phyloP scores from a whole-genome alignment of 2,113 vertebrate species.

The Cephalopholis sonnerati region DNA sequence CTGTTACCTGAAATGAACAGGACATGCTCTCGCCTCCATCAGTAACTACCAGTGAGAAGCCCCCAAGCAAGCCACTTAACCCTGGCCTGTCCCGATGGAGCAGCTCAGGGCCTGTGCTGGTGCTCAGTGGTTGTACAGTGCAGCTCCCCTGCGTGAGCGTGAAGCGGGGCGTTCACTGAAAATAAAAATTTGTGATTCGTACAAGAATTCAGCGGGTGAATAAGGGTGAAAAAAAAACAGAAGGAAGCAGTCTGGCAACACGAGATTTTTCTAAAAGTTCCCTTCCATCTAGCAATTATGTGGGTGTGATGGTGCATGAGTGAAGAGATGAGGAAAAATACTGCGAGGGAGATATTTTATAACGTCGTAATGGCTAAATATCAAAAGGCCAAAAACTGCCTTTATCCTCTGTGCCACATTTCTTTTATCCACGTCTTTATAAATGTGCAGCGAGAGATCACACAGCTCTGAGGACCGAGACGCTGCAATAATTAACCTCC shows the following conservation, averaged over 20 bases:
- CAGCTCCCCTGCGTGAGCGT: neutral
- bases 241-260: slow-evolving; percentile 8
- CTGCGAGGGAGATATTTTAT: slow-evolving; percentile 31
- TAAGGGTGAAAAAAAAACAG: neutral
- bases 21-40: slow-evolving; percentile 14
- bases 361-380: slow-evolving; percentile 47
- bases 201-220: neutral
- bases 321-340: slow-evolving; percentile 29
- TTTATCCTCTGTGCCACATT: slow-evolving; percentile 39
- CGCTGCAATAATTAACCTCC: slow-evolving; percentile 44
- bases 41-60: slow-evolving; percentile 46
- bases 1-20: slow-evolving; percentile 17
- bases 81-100: slow-evolving; percentile 43
- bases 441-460: slow-evolving; percentile 58
- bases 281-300: slow-evolving; percentile 41
- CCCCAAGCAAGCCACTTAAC: slow-evolving; percentile 61
- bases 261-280: neutral
- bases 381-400: slow-evolving; percentile 57
- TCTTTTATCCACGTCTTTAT: slow-evolving; percentile 59
- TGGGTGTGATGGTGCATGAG: slow-evolving; percentile 46
- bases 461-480: slow-evolving; percentile 35
- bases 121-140: slow-evolving; percentile 27
- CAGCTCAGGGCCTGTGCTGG: slow-evolving; percentile 14
- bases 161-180: neutral
- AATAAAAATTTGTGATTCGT: slow-evolving; percentile 15